Conservation (phyloP, 2,888 invertebrate genomes). For the Blastobasis adustella region DNA sequence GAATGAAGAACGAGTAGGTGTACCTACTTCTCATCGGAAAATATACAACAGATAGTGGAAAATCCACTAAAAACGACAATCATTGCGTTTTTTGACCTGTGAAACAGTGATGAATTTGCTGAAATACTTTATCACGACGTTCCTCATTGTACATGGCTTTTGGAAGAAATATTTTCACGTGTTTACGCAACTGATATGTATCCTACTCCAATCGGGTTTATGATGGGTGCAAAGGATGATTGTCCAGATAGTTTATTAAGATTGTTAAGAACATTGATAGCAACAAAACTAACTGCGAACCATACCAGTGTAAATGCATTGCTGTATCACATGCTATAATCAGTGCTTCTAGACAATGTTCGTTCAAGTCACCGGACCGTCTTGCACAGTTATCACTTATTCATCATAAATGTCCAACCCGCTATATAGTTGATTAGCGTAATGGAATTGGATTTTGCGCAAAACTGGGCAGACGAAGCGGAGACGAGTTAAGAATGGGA, state of each 20-base stretch:
- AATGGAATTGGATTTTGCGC: slow-evolving; percentile 9
- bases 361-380: slow-evolving; percentile 12
- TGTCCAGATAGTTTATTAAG: neutral
- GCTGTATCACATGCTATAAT: slow-evolving; percentile 26
- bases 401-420: slow-evolving; percentile 7
- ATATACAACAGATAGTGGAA: no score
- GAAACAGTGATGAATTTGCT: no score
- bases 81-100: no score
- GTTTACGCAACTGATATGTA: neutral
- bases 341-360: slow-evolving; percentile 24
- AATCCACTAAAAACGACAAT: no score
- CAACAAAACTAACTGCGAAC: neutral
- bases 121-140: no score
- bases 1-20: no score
- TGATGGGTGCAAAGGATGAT: neutral
- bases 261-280: neutral
- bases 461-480: no score
- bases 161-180: neutral
- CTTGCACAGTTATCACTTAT: slow-evolving; percentile 5
- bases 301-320: neutral
- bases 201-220: neutral
- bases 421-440: slow-evolving; percentile 7
- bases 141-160: no score
- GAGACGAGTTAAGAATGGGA: no score
- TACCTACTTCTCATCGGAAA: no score